Base-by-base conservation (phyloP, 2,888 invertebrate species). In the Pherbina coryleti region DNA sequence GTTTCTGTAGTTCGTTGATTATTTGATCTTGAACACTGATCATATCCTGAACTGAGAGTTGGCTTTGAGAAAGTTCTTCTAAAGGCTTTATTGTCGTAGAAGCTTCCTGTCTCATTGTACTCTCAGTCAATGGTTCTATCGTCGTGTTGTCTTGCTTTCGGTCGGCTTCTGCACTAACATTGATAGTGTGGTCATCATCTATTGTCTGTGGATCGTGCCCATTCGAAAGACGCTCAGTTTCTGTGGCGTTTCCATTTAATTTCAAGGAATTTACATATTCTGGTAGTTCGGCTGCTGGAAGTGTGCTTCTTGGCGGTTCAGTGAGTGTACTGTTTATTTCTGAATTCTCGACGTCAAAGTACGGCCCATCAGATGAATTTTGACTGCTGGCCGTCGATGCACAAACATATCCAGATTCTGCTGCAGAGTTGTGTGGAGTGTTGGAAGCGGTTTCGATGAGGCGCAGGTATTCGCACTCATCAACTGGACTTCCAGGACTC, bases 401-500 rank as follows among this genome's bases (percentile, higher is more conserved):
- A 81, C 92, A 93, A 3, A 91, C 89, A 85, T 89, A 91, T 28
- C 90, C 91, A 1, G 91, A 90, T 78, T 91, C 93, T 83, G 87
- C 87, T 79, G 86, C 90, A 83, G 87, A 89, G 79, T 87, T 89
- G 81, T 91, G 91, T 34, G 91, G 89, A 79, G 91, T 91, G 80
- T 91, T 91, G 82, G 91, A 91, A 83, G 91, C 91, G 83, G 91
- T 92, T 89, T 85, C 90, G 84, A 90, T 89, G 69, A 90, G 84
- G 80, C 89, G 87, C 78, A 91, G 90, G 78, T 91, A 90, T 87
- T 93, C 93, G 81, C 90, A 90, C 82, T 92, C 92, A 81, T 94
- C 94, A 70, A 92, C 92, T 0, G 95, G 95, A 82, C 94, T 95
- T 71, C 92, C 93, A 0, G 94, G 93, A 79, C 93, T 93, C 81